Percentiles rank a stretch among this genome's conserved stretches.
phyloP scores from a whole-genome alignment of 92 coral and sea anemone genomes.

The Porites lobata region DNA sequence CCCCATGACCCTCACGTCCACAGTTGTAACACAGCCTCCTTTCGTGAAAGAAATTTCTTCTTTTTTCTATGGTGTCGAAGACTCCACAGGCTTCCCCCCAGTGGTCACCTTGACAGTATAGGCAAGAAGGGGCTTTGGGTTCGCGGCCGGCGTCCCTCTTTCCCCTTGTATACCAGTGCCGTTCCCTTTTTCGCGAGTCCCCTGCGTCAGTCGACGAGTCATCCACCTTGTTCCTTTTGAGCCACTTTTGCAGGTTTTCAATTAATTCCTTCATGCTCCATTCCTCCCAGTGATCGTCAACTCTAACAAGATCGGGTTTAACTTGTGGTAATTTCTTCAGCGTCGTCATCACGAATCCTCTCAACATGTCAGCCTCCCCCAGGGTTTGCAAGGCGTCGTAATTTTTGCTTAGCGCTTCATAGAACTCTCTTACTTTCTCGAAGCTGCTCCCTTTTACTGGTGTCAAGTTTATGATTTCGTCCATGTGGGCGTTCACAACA shows the following conservation, averaged over 20 bases:
- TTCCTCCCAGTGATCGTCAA: slow-evolving; percentile 70
- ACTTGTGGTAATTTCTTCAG: slow-evolving; percentile 69
- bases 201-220: slow-evolving; percentile 16
- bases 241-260: slow-evolving; percentile 58
- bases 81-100: slow-evolving; percentile 38
- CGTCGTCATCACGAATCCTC: slow-evolving; percentile 59
- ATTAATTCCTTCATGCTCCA: slow-evolving; percentile 63
- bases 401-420: slow-evolving; percentile 54
- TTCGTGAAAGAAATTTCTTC: slow-evolving; percentile 5
- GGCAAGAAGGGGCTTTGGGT: slow-evolving; percentile 1
- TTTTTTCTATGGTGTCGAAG: slow-evolving; percentile 23
- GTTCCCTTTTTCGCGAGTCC: slow-evolving; percentile 30
- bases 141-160: slow-evolving; percentile 2
- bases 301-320: slow-evolving; percentile 66
- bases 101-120: slow-evolving; percentile 43
- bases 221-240: slow-evolving; percentile 53
- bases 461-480: slow-evolving; percentile 58
- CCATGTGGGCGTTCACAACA: not conserved
- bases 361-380: slow-evolving; percentile 55
- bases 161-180: slow-evolving; percentile 11
- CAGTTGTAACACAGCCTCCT: slow-evolving; percentile 26
- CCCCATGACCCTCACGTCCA: slow-evolving; percentile 14
- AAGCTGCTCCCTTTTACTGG: slow-evolving; percentile 51
- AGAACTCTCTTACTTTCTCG: slow-evolving; percentile 60
- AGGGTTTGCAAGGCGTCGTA: slow-evolving; percentile 56